Evolutionary conservation across 2,797 vertebrate species (phyloP).

Genomic region (Oreochromis mossambicus): DNA sequence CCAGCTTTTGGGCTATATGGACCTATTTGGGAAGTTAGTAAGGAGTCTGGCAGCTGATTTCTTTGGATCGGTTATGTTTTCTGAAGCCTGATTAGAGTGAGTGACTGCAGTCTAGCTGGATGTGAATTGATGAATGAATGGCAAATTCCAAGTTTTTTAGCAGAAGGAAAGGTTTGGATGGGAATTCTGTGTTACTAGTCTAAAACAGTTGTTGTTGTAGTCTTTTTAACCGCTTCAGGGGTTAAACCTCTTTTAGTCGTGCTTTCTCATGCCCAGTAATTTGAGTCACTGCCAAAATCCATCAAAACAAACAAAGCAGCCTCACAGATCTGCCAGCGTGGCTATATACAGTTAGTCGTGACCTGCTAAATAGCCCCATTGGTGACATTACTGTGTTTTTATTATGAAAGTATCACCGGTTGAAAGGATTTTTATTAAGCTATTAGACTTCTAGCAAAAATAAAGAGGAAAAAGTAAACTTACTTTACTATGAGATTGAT

Average conservation of each 20-base stretch:
- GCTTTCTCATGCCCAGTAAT: neutral
- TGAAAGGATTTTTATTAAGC: neutral
- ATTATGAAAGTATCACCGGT: neutral
- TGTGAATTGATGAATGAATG: neutral
- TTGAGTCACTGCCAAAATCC: neutral
- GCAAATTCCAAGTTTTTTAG: neutral
- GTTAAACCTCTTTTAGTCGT: neutral
- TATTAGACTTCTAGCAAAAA: neutral
- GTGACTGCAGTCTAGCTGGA: neutral
- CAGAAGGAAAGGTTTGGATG: neutral
- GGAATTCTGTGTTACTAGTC: neutral
- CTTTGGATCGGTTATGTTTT: rapidly evolving
- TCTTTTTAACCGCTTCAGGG: neutral
- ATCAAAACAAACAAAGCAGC: neutral
- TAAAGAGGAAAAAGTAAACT: neutral
- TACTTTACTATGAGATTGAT: neutral
- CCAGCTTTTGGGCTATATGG: neutral
- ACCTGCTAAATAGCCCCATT: neutral
- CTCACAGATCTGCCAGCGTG: neutral
- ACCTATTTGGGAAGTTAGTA: neutral
- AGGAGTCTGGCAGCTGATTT: neutral
- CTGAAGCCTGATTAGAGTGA: neutral
- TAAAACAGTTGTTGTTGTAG: neutral
- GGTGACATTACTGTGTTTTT: neutral
- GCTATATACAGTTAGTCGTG: neutral